Conservation (phyloP, 2,113 vertebrate genomes). For the Candoia aspera region DNA sequence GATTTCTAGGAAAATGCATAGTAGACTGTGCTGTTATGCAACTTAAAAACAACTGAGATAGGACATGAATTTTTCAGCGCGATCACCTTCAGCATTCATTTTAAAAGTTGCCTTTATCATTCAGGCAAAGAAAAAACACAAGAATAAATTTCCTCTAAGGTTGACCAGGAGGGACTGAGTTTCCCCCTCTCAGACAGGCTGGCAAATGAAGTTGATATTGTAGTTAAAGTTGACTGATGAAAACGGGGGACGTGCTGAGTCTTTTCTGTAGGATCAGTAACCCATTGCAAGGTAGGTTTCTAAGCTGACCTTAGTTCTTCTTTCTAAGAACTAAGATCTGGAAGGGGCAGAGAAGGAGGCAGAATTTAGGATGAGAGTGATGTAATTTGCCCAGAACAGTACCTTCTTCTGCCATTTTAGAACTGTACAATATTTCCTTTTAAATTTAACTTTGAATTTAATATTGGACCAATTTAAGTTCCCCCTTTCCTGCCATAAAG, state of each 20-base stretch:
- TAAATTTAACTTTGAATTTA: background rate
- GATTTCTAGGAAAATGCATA: background rate
- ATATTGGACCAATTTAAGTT: background rate
- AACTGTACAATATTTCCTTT: background rate
- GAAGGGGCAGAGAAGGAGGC: background rate
- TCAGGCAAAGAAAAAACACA: background rate
- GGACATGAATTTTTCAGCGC: background rate
- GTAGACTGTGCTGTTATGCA: accelerated
- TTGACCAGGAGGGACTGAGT: background rate
- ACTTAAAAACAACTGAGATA: background rate
- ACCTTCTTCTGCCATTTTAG: background rate
- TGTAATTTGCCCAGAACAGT: background rate
- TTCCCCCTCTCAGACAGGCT: background rate
- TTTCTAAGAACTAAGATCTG: background rate
- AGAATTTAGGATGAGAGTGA: background rate
- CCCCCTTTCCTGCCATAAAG: background rate
- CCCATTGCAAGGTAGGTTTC: background rate
- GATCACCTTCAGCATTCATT: background rate
- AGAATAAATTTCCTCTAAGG: background rate
- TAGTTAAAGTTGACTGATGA: background rate
- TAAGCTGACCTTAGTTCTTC: no score
- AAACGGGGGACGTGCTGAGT: background rate
- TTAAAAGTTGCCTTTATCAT: background rate
- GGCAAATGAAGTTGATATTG: background rate
- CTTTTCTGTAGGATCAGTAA: background rate